Base-by-base conservation (phyloP, 1,140 invertebrate genomes). In the Penaeus indicus region DNA sequence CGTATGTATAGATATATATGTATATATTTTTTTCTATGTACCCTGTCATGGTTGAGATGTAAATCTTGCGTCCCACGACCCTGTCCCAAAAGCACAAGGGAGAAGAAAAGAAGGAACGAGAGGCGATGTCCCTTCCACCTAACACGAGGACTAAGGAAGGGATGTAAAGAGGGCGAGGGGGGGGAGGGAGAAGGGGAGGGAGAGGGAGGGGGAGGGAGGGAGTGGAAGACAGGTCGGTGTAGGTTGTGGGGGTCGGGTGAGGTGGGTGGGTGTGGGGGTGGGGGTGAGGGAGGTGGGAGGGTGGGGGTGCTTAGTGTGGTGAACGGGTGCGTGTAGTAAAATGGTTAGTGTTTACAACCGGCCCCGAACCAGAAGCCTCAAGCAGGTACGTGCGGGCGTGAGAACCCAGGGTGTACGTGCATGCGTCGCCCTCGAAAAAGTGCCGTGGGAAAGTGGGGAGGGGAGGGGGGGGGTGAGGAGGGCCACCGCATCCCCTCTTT, bases 291-390 rank as follows among this genome's bases (percentile, higher is more conserved):
- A 0, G 32, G 3, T 75, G 42, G 75, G 75, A 0, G 32, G 3
- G 16, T 32, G 47, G 16, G 32, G 22, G 75, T 27, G n/a, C 47
- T n/a, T 78, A 21, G 75, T 78, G 32, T 27, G 32, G 75, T 78
- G 75, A 38, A 47, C 47, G n/a, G 32, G 75, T 78, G 75, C 47
- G 75, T 78, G 75, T 38, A 54, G 54, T 54, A 54, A 54, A 54
- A 54, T 54, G 54, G 54, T 54, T 54, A 54, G 16, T 13, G 54
- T 54, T 54, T 54, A 54, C 54, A 54, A 54, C 54, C 54, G 54
- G 54, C 8, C 54, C 54, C 10, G 10, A 54, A 5, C 54, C 54
- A 54, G 54, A 54, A 54, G 54, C 16, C 54, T 54, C 54, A 16
- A 54, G 54, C 54, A 54, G 54, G 54, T 54, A 54, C 16, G 54